Base-by-base conservation (phyloP, 1,140 invertebrate species). In the Holcopasites calliopsidis region DNA sequence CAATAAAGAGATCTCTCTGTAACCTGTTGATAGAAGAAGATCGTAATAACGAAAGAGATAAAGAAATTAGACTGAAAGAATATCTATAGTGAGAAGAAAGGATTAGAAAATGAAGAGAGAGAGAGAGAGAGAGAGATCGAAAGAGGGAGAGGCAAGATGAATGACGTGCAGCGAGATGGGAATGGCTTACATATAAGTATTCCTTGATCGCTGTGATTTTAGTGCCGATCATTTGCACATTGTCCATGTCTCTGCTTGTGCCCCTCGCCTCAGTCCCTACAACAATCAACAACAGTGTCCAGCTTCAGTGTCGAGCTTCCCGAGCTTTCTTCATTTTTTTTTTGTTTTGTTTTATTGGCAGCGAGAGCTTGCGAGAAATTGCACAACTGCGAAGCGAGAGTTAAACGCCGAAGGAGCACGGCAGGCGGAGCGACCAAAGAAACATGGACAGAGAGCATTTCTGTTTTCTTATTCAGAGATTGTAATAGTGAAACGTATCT, bases 191-290 rank as follows among this genome's bases (percentile, higher is more conserved):
- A 92, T 90, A 91, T 91, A 92, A 91, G 89, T 91, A 92, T 86
- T 91, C 91, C 90, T 92, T 92, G 90, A 92, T 91, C 84, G 90
- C 90, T 88, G 90, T 90, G 86, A 92, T 88, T 90, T 91, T 91
- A 90, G 90, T 92, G 88, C 90, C 90, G 87, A 92, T 88, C 90
- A 91, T 91, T 91, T 91, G 90, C 86, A 91, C 89, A 91, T 92
- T 92, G 90, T 91, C 90, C 90, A 91, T 92, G 88, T 90, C 89
- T 91, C 88, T 88, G 88, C 86, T 82, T 88, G 87, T 89, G 87
- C 83, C 87, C 90, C 89, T 89, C 86, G 89, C 83, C 87, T 84
- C 86, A 87, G 88, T 88, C 86, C 90, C 90, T 91, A 91, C 86
- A 91, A 92, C 91, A 92, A 70, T 90, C 89, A 91, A 91, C 78